Base-by-base conservation (phyloP, 2,113 vertebrate genomes). In the Leptodactylus fuscus region DNA sequence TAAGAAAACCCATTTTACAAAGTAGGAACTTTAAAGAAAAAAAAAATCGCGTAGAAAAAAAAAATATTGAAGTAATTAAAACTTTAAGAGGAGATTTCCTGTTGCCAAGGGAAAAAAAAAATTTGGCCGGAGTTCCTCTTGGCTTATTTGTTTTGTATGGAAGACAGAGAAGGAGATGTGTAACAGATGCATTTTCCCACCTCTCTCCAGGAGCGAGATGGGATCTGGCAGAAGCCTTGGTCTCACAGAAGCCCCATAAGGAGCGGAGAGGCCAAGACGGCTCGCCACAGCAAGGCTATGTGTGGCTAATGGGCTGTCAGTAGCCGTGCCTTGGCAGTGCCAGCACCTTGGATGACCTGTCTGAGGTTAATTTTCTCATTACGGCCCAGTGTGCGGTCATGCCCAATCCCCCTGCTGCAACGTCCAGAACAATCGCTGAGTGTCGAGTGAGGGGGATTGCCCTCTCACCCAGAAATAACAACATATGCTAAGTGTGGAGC, bases 51-150 rank as follows among this genome's bases (percentile, higher is more conserved):
- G 62, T 60, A 5, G 36, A 69, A n/a, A n/a, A 81, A 79, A 75
- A 67, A 77, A 29, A 38, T 22, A 44, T 79, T 75, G 0, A 77
- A n/a, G 87, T 86, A 78, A 91, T 90, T 75, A 88, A 88, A 83
- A 55, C 18, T 76, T 38, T 76, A 77, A 29, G 24, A 15, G 71
- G 85, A 41, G 62, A 79, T 83, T 85, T 87, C 82, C 85, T 83
- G 24, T 70, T 70, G 73, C 67, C 32, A 29, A 34, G 29, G 27
- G 2, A 2, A 27, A 51, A 41, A 51, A n/a, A 65, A 71, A 70
- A 16, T 80, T 0, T 0, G 48, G 83, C 49, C 18, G 34, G 89
- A 81, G 86, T 89, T 90, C 88, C 53, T 85, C 88, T 85, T 88
- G 46, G n/a, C 44, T 38, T 22, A 27, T 38, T 83, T 60, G 27